Evolutionary conservation across 2,797 vertebrate species (phyloP).

Genomic region (Scolopax bukidnonensis): DNA sequence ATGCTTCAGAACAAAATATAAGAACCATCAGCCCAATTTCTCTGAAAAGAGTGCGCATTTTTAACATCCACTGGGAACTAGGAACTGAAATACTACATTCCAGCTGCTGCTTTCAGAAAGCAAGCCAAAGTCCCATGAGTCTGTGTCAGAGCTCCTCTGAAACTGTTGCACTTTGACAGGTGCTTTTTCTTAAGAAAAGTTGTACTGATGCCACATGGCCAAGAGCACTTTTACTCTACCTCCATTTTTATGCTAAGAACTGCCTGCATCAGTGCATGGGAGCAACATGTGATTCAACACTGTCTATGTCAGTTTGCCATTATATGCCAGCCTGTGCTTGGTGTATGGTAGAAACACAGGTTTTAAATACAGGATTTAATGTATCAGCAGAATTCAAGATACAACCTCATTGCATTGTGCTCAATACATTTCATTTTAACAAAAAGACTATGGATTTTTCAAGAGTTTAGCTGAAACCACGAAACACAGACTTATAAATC

Average conservation of each 20-base stretch:
- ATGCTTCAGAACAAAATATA: not conserved
- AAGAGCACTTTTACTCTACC: not conserved
- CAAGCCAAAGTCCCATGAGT: not conserved
- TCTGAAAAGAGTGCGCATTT: not conserved
- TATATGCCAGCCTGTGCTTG: not conserved
- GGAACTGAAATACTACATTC: not conserved
- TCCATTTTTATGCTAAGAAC: not conserved
- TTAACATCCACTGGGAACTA: not conserved
- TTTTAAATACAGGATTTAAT: not conserved
- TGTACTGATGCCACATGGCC: not conserved
- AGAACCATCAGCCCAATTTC: not conserved
- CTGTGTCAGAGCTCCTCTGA: not conserved
- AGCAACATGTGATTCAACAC: not conserved
- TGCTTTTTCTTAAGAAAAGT: not conserved
- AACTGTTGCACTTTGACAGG: not conserved
- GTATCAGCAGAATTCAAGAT: not conserved
- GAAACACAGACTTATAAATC: not conserved
- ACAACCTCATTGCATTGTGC: not conserved
- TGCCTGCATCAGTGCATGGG: fast-evolving
- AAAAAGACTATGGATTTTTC: not conserved
- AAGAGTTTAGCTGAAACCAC: not conserved
- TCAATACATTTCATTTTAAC: not conserved
- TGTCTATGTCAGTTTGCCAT: not conserved
- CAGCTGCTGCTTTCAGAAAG: not conserved
- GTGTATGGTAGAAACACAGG: not conserved